Evolutionary conservation across 2,797 vertebrate genomes (phyloP).

Genomic region (Pipistrellus nathusii): DNA sequence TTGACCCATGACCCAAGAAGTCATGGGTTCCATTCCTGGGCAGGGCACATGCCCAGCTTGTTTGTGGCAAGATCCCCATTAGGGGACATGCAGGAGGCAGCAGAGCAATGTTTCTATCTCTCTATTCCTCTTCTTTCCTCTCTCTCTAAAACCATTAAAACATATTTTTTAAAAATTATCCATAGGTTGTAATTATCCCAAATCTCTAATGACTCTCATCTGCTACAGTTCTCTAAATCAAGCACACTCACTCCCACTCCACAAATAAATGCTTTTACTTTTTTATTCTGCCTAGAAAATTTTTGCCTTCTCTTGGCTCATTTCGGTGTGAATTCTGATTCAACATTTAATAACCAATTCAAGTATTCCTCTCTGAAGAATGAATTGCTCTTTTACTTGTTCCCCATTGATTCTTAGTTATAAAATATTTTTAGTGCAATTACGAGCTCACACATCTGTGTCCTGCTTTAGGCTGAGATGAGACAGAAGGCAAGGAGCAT

Average conservation of each 20-base stretch:
- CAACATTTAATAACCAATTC: background rate
- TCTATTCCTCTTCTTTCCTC: too few species aligned
- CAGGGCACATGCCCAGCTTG: too few species aligned
- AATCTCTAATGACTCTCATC: background rate
- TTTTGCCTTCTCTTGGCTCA: background rate
- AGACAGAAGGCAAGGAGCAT: background rate
- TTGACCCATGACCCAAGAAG: too few species aligned
- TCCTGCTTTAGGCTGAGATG: background rate
- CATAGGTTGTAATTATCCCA: background rate
- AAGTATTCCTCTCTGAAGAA: background rate
- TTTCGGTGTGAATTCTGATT: background rate
- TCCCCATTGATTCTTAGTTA: background rate
- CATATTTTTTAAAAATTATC: background rate
- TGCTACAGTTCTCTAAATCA: background rate
- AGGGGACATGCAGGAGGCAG: too few species aligned
- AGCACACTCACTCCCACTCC: fast-evolving
- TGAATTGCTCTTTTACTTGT: background rate
- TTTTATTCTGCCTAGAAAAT: background rate
- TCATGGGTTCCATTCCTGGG: too few species aligned
- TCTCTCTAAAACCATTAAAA: too few species aligned
- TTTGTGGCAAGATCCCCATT: too few species aligned
- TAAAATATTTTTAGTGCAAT: background rate
- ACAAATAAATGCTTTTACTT: background rate
- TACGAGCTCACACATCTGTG: background rate
- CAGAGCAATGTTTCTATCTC: too few species aligned